These are phyloP conservation scores for Phalloptychus januarius DNA, from an alignment of 2,797 vertebrate genomes.

Conservation along the genomic window DNA sequence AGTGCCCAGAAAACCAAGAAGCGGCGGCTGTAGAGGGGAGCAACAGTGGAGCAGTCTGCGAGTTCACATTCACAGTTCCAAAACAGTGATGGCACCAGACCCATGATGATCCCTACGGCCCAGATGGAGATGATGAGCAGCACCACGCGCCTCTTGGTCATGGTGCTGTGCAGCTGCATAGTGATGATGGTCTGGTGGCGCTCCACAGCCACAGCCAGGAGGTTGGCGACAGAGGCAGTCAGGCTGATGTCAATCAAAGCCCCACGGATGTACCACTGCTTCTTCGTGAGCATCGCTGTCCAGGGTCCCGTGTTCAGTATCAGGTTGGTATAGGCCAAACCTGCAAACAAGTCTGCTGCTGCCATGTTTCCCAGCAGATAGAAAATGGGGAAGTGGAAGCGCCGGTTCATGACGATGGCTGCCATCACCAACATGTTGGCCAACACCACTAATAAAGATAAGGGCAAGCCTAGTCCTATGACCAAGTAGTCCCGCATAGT, in stretches of 20 bases:
- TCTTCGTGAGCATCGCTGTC: constrained; percentile 81
- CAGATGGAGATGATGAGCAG: constrained; percentile 89
- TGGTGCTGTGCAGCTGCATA: constrained; percentile 91
- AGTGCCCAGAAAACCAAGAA: constrained; percentile 92
- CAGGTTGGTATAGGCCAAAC: constrained; percentile 88
- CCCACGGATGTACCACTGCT: constrained; percentile 89
- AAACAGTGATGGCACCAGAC: constrained; percentile 86
- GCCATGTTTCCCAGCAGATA: constrained; percentile 94
- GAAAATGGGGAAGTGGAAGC: constrained; percentile 94
- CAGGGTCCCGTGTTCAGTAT: constrained; percentile 93
- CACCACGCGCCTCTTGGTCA: constrained; percentile 86
- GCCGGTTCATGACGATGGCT: constrained; percentile 87
- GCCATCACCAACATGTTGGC: constrained; percentile 90
- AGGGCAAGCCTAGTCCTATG: constrained; percentile 85
- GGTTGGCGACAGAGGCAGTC: constrained; percentile 90
- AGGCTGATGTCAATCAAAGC: constrained; percentile 92
- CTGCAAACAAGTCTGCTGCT: constrained; percentile 90
- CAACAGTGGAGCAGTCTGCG: constrained; percentile 85
- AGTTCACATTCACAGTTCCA: constrained; percentile 92
- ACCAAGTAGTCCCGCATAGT: constrained; percentile 81
- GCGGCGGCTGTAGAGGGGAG: constrained; percentile 89
- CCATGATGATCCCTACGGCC: constrained; percentile 84
- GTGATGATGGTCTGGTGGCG: constrained; percentile 90
- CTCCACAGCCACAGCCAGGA: constrained; percentile 91
- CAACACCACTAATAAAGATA: constrained; percentile 88